Evolutionary conservation across 2,113 vertebrate genomes (phyloP), one percentile per base, ranked within the genome.

Genomic region (Gobius niger): DNA sequence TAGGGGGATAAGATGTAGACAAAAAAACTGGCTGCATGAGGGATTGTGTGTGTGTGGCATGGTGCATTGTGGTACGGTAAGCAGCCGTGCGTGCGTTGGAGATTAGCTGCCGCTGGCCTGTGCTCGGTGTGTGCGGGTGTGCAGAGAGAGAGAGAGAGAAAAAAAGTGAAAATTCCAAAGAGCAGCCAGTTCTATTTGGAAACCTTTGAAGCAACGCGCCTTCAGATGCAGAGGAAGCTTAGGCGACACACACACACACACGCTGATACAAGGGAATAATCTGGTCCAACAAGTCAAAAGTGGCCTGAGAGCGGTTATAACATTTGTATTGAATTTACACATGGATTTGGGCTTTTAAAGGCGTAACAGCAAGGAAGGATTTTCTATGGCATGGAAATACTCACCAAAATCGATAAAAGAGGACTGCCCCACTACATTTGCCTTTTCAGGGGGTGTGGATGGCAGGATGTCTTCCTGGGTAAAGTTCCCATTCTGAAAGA

Each of bases 391-490:
- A 65, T 9, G n/a, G 2, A 63, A 6, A 44, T 65, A 76, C 98
- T 95, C 79, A 99, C 98, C 95, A 47, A 99, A 98, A 90, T 99
- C 98, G 6, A 94, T 94, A 83, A 99, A 98, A 19, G 95, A 93
- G 0, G 97, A 97, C 79, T 99, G 97, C 44, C 97, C 96, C 11
- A 96, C 72, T 15, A 34, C 2, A 4, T 34, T 34, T 34, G 67
- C 34, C 67, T 63, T 56, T 53, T 67, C 76, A 5, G 92, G 92
- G 7, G 78, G 77, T 4, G 71, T 24, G 50, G 79, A 54, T 34
- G 42, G 65, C 47, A 61, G 52, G 51, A 62, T 12, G 0, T 74
- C 68, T 24, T 44, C 0, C 73, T 69, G 91, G 65, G 88, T 91
- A 89, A 98, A 98, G 85, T 95, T 95, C 18, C 98, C 96, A 15